These are phyloP conservation scores for Melanocharis versteri DNA, from an alignment of 2,113 vertebrate species.

Conservation along the genomic window DNA sequence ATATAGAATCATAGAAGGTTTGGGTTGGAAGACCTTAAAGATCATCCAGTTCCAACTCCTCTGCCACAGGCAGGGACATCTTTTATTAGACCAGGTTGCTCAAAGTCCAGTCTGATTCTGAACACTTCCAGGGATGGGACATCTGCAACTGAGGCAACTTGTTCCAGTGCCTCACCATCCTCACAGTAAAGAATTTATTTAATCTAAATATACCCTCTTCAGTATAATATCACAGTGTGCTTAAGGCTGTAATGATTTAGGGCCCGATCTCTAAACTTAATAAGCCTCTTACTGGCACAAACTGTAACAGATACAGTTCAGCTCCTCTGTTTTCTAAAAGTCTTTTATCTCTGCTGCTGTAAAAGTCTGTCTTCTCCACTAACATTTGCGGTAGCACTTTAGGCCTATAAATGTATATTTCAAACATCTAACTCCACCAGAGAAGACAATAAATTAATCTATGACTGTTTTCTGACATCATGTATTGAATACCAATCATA, in stretches of 20 bases:
- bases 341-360: background rate
- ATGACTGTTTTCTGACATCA: background rate
- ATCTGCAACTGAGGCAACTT: background rate
- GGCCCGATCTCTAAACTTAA: background rate
- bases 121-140: background rate
- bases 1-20: background rate
- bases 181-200: background rate
- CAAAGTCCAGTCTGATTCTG: background rate
- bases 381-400: background rate
- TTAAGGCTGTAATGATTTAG: background rate
- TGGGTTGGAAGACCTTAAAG: background rate
- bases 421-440: background rate
- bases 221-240: background rate
- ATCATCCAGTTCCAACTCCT: background rate
- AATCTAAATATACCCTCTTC: background rate
- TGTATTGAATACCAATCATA: background rate
- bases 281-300: background rate
- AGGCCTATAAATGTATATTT: background rate
- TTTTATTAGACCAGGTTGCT: background rate
- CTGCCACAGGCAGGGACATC: background rate
- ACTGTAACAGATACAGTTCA: background rate
- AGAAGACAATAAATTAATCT: background rate
- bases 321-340: background rate
- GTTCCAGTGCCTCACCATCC: background rate
- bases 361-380: background rate